Percentiles rank a stretch among this genome's conserved stretches.
Conservation (phyloP, 2,797 vertebrate species). For the Cyprinella venusta region DNA sequence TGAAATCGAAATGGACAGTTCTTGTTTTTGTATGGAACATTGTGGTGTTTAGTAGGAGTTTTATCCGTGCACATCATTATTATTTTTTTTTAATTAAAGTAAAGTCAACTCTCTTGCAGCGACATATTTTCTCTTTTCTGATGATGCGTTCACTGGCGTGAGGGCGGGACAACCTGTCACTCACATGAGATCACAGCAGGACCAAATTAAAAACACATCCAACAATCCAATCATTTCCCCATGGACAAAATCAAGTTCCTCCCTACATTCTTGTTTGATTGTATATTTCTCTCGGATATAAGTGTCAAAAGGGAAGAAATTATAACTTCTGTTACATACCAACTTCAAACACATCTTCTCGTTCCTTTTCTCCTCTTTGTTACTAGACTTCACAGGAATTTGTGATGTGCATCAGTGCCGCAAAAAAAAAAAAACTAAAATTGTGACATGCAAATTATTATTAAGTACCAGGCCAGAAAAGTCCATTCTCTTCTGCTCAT, state of each 20-base stretch:
- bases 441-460: constrained; percentile 7
- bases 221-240: not conserved
- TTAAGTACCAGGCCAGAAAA: constrained; percentile 14
- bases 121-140: not conserved
- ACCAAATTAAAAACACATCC: not conserved
- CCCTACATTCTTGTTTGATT: not conserved
- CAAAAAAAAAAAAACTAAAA: not conserved
- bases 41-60: not conserved
- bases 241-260: not conserved
- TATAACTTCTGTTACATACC: not conserved
- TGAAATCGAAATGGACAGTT: not conserved
- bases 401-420: not conserved
- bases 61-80: not conserved
- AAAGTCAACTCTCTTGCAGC: too few species aligned
- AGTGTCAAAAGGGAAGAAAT: not conserved
- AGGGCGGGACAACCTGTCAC: not conserved
- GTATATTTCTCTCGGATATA: not conserved
- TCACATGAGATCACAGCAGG: not conserved
- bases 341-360: not conserved
- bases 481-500: not conserved
- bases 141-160: not conserved
- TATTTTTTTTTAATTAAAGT: not conserved
- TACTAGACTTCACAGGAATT: not conserved
- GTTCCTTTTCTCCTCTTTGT: not conserved
- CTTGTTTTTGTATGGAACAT: not conserved